These are phyloP conservation scores for Latrodectus geometricus DNA, from an alignment of 1,140 invertebrate genomes.

Conservation along the genomic window DNA sequence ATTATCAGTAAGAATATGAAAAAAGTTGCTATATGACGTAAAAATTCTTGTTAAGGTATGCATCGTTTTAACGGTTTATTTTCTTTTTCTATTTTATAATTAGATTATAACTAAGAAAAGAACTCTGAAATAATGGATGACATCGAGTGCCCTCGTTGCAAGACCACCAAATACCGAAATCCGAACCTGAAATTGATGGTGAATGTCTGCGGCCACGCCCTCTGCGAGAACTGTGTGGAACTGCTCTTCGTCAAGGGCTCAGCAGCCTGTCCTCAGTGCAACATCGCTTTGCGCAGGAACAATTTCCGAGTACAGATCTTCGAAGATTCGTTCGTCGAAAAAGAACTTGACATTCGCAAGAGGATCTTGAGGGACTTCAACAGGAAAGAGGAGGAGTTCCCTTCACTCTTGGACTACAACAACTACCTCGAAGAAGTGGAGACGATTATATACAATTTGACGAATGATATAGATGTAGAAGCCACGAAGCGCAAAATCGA, in stretches of 20 bases:
- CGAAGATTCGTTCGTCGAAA: slow-evolving; percentile 95
- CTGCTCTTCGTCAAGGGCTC: slow-evolving; percentile 94
- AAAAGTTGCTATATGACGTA: too few relatives aligned
- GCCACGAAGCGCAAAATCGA: slow-evolving; percentile 93
- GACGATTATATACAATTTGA: slow-evolving; percentile 90
- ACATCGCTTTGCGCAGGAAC: slow-evolving; percentile 83
- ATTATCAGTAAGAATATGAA: too few relatives aligned
- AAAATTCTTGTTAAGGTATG: too few relatives aligned
- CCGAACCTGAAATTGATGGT: slow-evolving; percentile 97
- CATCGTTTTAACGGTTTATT: too few relatives aligned
- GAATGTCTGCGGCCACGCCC: slow-evolving; percentile 96
- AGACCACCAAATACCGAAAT: slow-evolving; percentile 98
- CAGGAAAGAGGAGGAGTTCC: slow-evolving; percentile 92
- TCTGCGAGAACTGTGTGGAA: slow-evolving; percentile 98
- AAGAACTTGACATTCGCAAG: slow-evolving; percentile 96
- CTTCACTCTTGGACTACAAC: slow-evolving; percentile 84
- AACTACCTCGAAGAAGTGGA: slow-evolving; percentile 93
- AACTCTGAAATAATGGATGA: slow-evolving; percentile 71
- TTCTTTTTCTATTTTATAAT: too few relatives aligned
- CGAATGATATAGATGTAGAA: slow-evolving; percentile 89
- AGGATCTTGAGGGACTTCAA: slow-evolving; percentile 86
- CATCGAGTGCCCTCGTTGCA: slow-evolving; percentile 94
- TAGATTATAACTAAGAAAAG: too few relatives aligned
- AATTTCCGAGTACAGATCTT: slow-evolving; percentile 92
- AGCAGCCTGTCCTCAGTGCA: slow-evolving; percentile 91